These are phyloP conservation scores for Panagrolaimus sp. DNA, from an alignment of 1,140 invertebrate genomes.

Conservation along the genomic window DNA sequence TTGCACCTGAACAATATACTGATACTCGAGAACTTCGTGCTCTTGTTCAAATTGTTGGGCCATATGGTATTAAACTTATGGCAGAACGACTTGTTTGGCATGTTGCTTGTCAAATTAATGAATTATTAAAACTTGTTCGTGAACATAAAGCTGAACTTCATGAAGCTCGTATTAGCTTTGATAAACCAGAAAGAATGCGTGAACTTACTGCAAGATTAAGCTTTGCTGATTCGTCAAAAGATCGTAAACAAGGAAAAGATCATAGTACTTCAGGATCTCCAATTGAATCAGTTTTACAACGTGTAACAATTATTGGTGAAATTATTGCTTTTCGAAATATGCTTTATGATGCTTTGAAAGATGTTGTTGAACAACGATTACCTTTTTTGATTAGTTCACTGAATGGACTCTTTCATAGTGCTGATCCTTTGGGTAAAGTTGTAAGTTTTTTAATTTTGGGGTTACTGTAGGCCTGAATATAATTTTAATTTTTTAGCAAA, in stretches of 20 bases:
- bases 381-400: constrained; percentile 94
- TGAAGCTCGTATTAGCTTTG: constrained; percentile 85
- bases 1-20: constrained; percentile 91
- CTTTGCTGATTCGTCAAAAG: constrained; percentile 66
- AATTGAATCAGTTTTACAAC: constrained; percentile 68
- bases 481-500: constrained; percentile 60
- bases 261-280: constrained; percentile 18
- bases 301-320: constrained; percentile 96
- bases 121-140: constrained; percentile 74
- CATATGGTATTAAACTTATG: constrained; percentile 93
- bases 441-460: constrained; percentile 20
- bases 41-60: constrained; percentile 91
- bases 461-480: background rate
- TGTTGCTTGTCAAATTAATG: constrained; percentile 90
- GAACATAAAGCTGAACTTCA: constrained; percentile 75
- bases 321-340: constrained; percentile 89
- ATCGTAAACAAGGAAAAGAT: background rate
- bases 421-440: constrained; percentile 81
- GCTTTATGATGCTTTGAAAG: constrained; percentile 82
- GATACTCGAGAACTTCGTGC: constrained; percentile 93
- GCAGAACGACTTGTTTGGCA: constrained; percentile 97
- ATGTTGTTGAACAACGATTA: constrained; percentile 83
- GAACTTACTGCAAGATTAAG: constrained; percentile 74
- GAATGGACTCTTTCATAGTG: constrained; percentile 83
- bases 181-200: constrained; percentile 95